phyloP scores from a whole-genome alignment of 2,888 invertebrate species.

The Gerosis bhagava region DNA sequence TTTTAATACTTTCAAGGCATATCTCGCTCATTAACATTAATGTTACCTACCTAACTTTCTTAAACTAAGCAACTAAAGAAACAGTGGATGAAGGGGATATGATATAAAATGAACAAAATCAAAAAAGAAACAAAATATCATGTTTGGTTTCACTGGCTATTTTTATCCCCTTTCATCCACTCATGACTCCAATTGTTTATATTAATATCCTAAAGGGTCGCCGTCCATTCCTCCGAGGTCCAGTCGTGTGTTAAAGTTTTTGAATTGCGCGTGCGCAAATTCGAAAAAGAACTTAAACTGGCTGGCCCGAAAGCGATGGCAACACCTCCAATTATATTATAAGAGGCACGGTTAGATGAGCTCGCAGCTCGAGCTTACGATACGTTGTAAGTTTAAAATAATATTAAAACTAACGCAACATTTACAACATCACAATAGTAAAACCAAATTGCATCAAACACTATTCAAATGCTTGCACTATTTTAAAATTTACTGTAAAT shows the following conservation, averaged over 20 bases:
- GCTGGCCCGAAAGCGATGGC: slow-evolving; percentile 23
- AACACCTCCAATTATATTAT: slow-evolving; percentile 24
- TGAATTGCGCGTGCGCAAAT: slow-evolving; percentile 19
- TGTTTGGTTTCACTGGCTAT: too few species aligned
- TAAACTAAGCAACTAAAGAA: too few species aligned
- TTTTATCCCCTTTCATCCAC: too few species aligned
- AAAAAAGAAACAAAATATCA: too few species aligned
- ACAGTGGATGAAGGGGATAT: too few species aligned
- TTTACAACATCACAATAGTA: slow-evolving; percentile 38
- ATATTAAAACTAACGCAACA: slow-evolving; percentile 47
- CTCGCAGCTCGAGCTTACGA: slow-evolving; percentile 62
- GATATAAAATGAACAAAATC: too few species aligned
- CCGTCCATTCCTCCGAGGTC: slow-evolving; percentile 18
- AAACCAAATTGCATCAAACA: slow-evolving; percentile 45
- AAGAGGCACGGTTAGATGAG: slow-evolving; percentile 68
- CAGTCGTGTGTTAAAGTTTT: slow-evolving; percentile 11
- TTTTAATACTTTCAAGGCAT: slow-evolving; percentile 79
- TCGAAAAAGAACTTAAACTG: slow-evolving; percentile 17
- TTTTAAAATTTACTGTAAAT: slow-evolving; percentile 38
- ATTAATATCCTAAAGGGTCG: too few species aligned
- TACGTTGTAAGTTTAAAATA: slow-evolving; percentile 49
- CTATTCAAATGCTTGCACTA: slow-evolving; percentile 63
- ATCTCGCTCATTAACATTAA: slow-evolving; percentile 54
- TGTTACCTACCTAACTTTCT: slow-evolving; percentile 55
- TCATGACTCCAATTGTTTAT: too few species aligned